Conservation (phyloP, 2,113 vertebrate species). For the Trichechus manatus region DNA sequence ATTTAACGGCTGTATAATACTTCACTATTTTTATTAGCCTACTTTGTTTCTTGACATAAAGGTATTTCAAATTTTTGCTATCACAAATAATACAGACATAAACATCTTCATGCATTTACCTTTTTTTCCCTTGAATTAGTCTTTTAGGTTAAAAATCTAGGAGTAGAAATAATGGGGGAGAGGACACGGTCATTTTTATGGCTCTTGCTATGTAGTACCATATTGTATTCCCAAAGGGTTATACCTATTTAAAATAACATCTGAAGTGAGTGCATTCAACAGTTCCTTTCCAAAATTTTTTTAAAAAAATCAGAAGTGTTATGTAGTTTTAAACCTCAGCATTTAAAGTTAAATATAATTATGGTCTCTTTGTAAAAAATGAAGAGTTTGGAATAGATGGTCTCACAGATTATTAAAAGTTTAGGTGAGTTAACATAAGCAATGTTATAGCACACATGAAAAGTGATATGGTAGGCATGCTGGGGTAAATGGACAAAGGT, state of each 20-base stretch:
- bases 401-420: not conserved
- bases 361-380: slow-evolving; percentile 30
- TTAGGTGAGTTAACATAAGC: not conserved
- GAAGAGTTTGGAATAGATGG: not conserved
- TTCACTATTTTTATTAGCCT: slow-evolving; percentile 44
- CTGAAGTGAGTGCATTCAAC: slow-evolving; percentile 51
- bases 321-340: slow-evolving; percentile 52
- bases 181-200: not conserved
- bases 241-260: slow-evolving; percentile 55
- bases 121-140: slow-evolving; percentile 22
- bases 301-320: not conserved
- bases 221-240: slow-evolving; percentile 14
- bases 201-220: slow-evolving; percentile 36
- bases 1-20: not conserved
- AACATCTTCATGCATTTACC: slow-evolving; percentile 67
- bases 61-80: slow-evolving; percentile 51
- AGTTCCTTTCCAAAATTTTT: slow-evolving; percentile 33
- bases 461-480: not conserved
- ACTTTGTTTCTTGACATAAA: slow-evolving; percentile 57
- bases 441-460: not conserved
- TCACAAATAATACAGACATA: slow-evolving; percentile 60
- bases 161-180: slow-evolving; percentile 39
- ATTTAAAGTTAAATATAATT: slow-evolving; percentile 72
- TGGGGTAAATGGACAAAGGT: not conserved
- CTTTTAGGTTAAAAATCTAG: slow-evolving; percentile 46